phyloP scores from a whole-genome alignment of 2,797 vertebrate species.

The Channallabes apus region DNA sequence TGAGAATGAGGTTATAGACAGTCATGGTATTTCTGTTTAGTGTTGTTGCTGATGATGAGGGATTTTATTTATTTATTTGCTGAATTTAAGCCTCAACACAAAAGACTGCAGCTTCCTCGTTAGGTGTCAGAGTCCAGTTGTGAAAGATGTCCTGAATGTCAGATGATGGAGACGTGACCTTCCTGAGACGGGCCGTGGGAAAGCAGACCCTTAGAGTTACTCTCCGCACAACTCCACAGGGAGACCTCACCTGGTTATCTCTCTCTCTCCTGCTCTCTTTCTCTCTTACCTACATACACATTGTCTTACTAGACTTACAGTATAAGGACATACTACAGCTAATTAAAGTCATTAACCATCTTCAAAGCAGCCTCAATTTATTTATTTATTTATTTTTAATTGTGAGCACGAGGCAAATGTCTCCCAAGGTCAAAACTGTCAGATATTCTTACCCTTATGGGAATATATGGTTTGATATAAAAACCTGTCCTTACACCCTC shows the following conservation, averaged over 20 bases:
- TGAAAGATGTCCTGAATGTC: slow-evolving; percentile 58
- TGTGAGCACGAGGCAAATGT: background rate
- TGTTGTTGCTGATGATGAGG: background rate
- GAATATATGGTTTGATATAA: background rate
- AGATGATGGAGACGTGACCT: slow-evolving; percentile 71
- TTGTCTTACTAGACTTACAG: background rate
- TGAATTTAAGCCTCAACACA: background rate
- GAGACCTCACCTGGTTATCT: slow-evolving; percentile 69
- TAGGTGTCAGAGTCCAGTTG: slow-evolving; percentile 5
- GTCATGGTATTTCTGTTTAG: background rate
- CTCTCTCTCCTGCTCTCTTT: slow-evolving; percentile 40
- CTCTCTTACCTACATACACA: slow-evolving; percentile 31
- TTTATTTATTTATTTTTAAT: no score
- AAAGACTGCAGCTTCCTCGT: background rate
- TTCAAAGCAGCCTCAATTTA: no score
- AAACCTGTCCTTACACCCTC: background rate
- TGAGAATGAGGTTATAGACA: background rate
- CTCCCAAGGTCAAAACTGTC: background rate
- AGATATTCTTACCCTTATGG: background rate
- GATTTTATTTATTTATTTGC: background rate
- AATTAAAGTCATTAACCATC: background rate
- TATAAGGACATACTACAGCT: background rate
- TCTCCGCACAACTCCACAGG: slow-evolving; percentile 66
- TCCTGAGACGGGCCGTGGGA: slow-evolving; percentile 73
- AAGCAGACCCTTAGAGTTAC: slow-evolving; percentile 65